These are phyloP conservation scores for Phrynocephalus guinanensis DNA, from an alignment of 2,797 vertebrate species.

Conservation along the genomic window DNA sequence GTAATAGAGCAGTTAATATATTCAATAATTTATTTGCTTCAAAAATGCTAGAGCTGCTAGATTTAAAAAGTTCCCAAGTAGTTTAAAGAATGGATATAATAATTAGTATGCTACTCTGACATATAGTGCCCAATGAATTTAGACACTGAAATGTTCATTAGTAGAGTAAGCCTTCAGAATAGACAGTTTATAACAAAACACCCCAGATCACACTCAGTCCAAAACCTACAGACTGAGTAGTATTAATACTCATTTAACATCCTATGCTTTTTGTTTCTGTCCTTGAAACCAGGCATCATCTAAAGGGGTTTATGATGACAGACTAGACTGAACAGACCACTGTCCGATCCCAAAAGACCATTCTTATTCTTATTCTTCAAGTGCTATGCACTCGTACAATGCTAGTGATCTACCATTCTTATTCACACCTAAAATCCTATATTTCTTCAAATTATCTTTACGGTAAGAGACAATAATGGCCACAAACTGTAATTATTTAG, in stretches of 20 bases:
- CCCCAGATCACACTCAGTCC: background rate
- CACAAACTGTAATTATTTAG: background rate
- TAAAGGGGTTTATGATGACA: background rate
- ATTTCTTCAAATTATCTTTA: background rate
- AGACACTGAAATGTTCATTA: background rate
- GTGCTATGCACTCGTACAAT: too few species aligned
- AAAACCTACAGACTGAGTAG: background rate
- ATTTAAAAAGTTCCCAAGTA: background rate
- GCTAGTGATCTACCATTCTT: background rate
- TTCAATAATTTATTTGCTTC: conserved; percentile 14
- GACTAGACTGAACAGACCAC: background rate
- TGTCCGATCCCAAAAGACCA: background rate
- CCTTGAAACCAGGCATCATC: too few species aligned
- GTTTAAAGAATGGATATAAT: background rate
- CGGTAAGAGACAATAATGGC: background rate
- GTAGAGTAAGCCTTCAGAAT: background rate
- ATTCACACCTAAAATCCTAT: background rate
- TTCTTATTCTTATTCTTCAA: background rate
- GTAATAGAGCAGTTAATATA: conserved; percentile 17
- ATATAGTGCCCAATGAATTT: background rate
- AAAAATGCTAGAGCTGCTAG: background rate
- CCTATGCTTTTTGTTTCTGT: too few species aligned
- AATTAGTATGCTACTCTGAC: background rate
- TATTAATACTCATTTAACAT: too few species aligned
- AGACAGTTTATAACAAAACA: background rate